These are phyloP conservation scores for Sterna hirundo DNA, from an alignment of 2,113 vertebrate species.

Conservation along the genomic window DNA sequence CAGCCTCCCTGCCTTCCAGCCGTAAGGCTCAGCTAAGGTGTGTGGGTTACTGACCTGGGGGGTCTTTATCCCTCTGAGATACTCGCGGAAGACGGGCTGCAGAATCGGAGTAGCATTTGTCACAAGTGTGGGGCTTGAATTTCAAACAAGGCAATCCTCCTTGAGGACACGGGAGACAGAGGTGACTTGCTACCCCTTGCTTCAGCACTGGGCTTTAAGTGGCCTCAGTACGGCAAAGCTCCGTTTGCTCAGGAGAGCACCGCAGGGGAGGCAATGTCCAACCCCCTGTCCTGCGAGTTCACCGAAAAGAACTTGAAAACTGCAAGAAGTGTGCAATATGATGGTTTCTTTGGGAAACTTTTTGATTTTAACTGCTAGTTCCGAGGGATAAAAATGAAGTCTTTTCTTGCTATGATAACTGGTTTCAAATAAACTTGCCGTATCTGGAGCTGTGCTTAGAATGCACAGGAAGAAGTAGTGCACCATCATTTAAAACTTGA, in stretches of 20 bases:
- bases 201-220: neutral
- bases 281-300: neutral
- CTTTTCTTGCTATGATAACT: neutral
- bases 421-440: neutral
- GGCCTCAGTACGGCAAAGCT: neutral
- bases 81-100: neutral
- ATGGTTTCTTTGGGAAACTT: neutral
- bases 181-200: neutral
- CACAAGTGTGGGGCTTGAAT: neutral
- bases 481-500: neutral
- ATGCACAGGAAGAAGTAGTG: neutral
- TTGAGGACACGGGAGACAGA: neutral
- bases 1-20: neutral
- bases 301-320: neutral
- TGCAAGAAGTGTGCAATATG: neutral
- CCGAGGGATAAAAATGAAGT: neutral
- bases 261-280: accelerated
- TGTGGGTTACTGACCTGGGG: neutral
- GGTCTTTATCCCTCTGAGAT: neutral
- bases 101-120: neutral
- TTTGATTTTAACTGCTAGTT: neutral
- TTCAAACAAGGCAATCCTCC: neutral
- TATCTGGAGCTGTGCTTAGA: neutral
- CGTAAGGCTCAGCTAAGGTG: neutral
- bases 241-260: neutral